phyloP scores from a whole-genome alignment of 2,113 vertebrate genomes.

The Rhabdornis inornatus region DNA sequence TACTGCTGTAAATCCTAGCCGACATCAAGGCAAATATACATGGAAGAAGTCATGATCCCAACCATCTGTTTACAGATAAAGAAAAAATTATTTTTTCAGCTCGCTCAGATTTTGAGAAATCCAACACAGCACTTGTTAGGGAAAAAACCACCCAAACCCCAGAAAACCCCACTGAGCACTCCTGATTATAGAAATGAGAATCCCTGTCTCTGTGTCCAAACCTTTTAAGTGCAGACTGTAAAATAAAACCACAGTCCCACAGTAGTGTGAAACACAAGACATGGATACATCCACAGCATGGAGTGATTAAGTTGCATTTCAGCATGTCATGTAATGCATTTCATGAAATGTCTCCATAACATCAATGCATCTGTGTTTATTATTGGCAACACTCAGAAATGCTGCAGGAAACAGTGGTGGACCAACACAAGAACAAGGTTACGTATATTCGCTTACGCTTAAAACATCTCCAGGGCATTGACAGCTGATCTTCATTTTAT shows the following conservation, averaged over 20 bases:
- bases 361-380: background rate
- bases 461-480: background rate
- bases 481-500: background rate
- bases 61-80: background rate
- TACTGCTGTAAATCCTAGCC: slow-evolving; percentile 7
- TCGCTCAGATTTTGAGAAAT: background rate
- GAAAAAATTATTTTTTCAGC: background rate
- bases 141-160: background rate
- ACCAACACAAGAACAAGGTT: background rate
- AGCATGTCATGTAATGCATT: background rate
- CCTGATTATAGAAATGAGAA: background rate
- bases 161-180: background rate
- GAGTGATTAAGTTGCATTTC: background rate
- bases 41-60: background rate
- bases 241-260: background rate
- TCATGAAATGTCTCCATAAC: background rate
- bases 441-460: background rate
- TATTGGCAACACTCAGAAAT: background rate
- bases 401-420: background rate
- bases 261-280: background rate
- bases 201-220: background rate
- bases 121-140: background rate
- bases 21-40: slow-evolving; percentile 25
- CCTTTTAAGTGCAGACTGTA: background rate
- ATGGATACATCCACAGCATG: background rate